phyloP scores from a whole-genome alignment of 1,140 invertebrate genomes.

The Drosophila repletoides region DNA sequence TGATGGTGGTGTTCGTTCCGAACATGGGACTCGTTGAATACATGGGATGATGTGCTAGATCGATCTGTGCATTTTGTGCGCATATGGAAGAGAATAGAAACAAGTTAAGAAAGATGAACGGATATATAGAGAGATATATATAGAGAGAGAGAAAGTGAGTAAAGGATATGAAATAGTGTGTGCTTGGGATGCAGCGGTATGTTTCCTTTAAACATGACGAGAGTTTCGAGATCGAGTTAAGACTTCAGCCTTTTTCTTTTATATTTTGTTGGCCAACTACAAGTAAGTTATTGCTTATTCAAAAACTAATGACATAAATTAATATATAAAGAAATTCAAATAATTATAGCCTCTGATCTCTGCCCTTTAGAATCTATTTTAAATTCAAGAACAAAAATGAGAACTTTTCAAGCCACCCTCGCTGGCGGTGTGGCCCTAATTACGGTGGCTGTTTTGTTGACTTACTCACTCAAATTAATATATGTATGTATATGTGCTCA shows the following conservation, averaged over 20 bases:
- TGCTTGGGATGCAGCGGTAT: no score
- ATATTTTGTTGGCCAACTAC: no score
- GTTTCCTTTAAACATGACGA: no score
- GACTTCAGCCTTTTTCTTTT: no score
- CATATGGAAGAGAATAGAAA: neutral
- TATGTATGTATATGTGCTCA: constrained; percentile 3
- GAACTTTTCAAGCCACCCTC: constrained; percentile 6
- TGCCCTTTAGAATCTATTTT: no score
- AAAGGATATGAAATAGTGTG: no score
- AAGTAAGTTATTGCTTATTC: no score
- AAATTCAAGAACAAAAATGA: no score
- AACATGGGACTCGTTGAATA: constrained; percentile 82
- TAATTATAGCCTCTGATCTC: no score
- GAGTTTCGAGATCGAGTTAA: no score
- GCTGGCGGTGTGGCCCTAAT: constrained; percentile 2
- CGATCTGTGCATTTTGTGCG: constrained; percentile 62
- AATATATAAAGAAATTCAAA: no score
- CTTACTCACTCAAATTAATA: constrained; percentile 33
- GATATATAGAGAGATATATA: neutral
- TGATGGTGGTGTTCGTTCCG: constrained; percentile 77
- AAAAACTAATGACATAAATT: no score
- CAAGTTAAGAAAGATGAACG: neutral
- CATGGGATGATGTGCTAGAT: constrained; percentile 82
- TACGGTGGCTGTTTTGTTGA: constrained; percentile 21
- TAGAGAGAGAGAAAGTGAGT: neutral